phyloP scores from a whole-genome alignment of 1,140 invertebrate species.

The Ips nitidus region DNA sequence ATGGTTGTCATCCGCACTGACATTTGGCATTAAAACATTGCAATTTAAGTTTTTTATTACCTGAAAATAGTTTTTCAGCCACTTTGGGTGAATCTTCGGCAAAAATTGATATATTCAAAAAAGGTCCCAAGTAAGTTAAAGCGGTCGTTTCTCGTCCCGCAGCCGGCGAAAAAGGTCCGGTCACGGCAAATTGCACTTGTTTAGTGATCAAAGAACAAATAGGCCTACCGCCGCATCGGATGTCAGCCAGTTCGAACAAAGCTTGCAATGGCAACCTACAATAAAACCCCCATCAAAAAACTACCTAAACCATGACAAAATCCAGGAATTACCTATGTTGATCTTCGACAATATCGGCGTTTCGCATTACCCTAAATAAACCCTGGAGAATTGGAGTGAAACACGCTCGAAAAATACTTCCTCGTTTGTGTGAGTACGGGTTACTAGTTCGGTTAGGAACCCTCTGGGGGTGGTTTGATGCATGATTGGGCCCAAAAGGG shows the following conservation, averaged over 20 bases:
- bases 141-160: conserved; percentile 79
- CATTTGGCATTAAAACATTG: no score
- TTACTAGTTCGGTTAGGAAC: conserved; percentile 67
- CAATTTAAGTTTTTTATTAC: not conserved
- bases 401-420: conserved; percentile 65
- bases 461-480: conserved; percentile 66
- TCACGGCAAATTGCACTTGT: conserved; percentile 71
- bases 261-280: conserved; percentile 57
- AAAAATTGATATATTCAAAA: conserved; percentile 86
- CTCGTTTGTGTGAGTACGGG: conserved; percentile 57
- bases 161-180: conserved; percentile 54
- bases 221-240: conserved; percentile 67
- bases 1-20: no score
- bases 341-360: conserved; percentile 70
- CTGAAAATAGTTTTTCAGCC: conserved; percentile 47
- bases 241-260: conserved; percentile 71
- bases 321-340: conserved; percentile 57
- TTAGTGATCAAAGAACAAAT: conserved; percentile 76
- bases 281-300: not conserved
- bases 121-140: conserved; percentile 85
- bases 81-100: conserved; percentile 88
- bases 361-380: conserved; percentile 67
- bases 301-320: not conserved
- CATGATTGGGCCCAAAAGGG: conserved; percentile 63
- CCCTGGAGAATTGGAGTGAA: conserved; percentile 71